Conservation (phyloP, 2,113 vertebrate genomes). For the Sinocyclocheilus anshuiensis region DNA sequence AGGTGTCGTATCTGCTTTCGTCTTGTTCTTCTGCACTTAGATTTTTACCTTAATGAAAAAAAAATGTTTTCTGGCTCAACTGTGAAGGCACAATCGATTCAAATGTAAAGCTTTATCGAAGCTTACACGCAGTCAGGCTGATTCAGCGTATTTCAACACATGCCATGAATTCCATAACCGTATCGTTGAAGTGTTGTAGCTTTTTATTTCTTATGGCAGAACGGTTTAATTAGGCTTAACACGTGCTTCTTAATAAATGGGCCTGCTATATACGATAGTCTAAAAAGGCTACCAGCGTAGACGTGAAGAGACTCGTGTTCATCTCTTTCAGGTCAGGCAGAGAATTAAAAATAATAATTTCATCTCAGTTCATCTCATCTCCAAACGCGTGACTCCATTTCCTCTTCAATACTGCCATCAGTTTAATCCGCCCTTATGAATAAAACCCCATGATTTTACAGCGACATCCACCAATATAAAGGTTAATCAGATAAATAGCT, state of each 20-base stretch:
- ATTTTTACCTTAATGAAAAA: background rate
- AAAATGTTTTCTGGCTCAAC: background rate
- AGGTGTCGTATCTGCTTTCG: background rate
- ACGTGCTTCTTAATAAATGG: background rate
- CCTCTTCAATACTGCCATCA: background rate
- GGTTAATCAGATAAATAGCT: background rate
- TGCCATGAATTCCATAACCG: background rate
- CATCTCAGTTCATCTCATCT: background rate
- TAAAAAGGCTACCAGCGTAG: background rate
- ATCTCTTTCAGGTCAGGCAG: background rate
- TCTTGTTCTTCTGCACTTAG: background rate
- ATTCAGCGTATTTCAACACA: conserved; percentile 3
- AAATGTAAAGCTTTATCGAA: background rate
- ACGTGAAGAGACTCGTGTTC: background rate
- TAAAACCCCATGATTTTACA: background rate
- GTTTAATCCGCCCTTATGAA: background rate
- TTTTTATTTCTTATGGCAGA: background rate
- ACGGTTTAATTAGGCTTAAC: background rate
- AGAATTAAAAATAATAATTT: background rate
- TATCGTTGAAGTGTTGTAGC: background rate
- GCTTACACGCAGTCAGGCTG: background rate
- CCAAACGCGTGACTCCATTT: conserved; percentile 18
- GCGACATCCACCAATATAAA: background rate
- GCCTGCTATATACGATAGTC: background rate
- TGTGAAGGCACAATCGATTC: background rate